A percentile compares a stretch with the other conserved stretches of the same genome.
These are phyloP conservation scores for Podocnemis expansa DNA, from an alignment of 2,113 vertebrate genomes.

Conservation along the genomic window DNA sequence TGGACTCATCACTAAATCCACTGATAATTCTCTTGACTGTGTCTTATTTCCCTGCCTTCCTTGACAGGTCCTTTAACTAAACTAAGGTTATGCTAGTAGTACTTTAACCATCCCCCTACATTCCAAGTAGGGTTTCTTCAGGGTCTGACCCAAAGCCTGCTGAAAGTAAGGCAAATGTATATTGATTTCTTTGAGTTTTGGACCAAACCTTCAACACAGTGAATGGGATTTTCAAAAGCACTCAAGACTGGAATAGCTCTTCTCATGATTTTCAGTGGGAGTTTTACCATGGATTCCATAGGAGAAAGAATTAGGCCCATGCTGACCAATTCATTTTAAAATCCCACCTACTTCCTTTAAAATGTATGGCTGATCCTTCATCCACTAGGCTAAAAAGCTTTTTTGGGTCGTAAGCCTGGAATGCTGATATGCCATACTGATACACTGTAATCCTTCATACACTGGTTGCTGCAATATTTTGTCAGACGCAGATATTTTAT, in stretches of 20 bases:
- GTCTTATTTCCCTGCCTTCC: no score
- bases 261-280: background rate
- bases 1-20: no score
- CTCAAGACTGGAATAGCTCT: background rate
- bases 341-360: background rate
- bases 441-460: background rate
- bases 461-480: background rate
- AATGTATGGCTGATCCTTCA: background rate
- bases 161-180: background rate
- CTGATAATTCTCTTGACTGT: no score
- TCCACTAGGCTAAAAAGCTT: background rate
- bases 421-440: background rate
- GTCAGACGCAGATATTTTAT: background rate
- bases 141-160: background rate
- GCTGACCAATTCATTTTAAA: background rate
- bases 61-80: no score
- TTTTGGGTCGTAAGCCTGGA: accelerated
- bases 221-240: background rate
- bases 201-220: background rate
- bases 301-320: background rate
- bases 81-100: no score
- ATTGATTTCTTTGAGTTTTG: no score
- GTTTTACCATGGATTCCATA: background rate
- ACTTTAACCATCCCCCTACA: no score
- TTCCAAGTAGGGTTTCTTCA: no score